Conservation (phyloP, 2,888 invertebrate genomes). For the Mylabris sibirica region DNA sequence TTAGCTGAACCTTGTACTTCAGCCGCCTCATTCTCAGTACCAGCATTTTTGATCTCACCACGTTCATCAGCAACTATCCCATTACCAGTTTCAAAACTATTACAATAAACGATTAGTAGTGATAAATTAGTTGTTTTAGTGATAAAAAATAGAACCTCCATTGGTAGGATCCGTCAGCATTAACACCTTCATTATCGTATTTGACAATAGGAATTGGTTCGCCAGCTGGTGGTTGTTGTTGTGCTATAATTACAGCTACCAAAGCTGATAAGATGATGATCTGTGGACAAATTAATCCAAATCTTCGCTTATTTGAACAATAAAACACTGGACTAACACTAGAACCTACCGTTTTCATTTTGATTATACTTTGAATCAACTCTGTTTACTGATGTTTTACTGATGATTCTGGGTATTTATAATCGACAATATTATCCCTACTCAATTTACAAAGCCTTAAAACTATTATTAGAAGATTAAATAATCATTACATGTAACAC, state of each 20-base stretch:
- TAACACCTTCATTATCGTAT: constrained; percentile 69
- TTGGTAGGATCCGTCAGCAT: constrained; percentile 70
- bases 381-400: constrained; percentile 25
- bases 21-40: constrained; percentile 57
- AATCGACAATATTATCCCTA: constrained; percentile 31
- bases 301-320: not conserved
- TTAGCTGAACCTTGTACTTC: constrained; percentile 71
- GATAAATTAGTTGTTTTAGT: not conserved
- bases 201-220: constrained; percentile 68
- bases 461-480: constrained; percentile 43
- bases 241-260: constrained; percentile 20
- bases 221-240: constrained; percentile 46
- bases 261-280: constrained; percentile 28
- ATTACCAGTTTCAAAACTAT: constrained; percentile 75
- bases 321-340: not conserved
- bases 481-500: constrained; percentile 41
- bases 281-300: constrained; percentile 23
- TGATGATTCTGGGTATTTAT: constrained; percentile 34
- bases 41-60: constrained; percentile 58
- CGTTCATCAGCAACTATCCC: constrained; percentile 75
- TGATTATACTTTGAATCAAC: constrained; percentile 20
- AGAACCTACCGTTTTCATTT: constrained; percentile 40
- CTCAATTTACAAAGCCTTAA: constrained; percentile 30
- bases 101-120: not conserved
- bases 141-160: constrained; percentile 58